A percentile compares a stretch with the other conserved stretches of the same genome.
Conservation (phyloP, 2,888 invertebrate genomes). For the Heliconius cydno region DNA sequence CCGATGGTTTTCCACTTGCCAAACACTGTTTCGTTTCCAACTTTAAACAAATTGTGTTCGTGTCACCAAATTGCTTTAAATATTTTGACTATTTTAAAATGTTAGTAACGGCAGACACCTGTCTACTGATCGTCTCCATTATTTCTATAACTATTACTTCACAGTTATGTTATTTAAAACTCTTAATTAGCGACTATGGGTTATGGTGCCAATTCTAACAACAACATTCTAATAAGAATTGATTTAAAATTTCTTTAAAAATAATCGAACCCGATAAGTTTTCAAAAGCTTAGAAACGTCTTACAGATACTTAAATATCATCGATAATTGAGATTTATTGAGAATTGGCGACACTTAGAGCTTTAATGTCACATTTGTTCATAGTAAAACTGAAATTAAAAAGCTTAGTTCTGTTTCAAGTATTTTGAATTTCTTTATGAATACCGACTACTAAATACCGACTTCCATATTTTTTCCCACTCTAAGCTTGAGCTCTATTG, state of each 20-base stretch:
- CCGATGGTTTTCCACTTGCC: constrained; percentile 13
- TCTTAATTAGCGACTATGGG: background rate
- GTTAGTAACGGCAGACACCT: background rate
- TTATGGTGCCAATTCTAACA: background rate
- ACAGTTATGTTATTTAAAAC: background rate
- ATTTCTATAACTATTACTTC: background rate
- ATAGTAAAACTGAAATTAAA: background rate
- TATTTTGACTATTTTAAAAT: constrained; percentile 1
- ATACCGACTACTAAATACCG: too few relatives aligned
- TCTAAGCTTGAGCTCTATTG: too few relatives aligned
- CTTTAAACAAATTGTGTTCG: constrained; percentile 22
- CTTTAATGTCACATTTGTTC: background rate
- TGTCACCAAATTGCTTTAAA: constrained; percentile 17
- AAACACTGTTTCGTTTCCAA: constrained; percentile 15
- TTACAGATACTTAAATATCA: background rate
- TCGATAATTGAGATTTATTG: background rate
- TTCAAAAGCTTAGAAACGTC: background rate
- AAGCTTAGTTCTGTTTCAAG: too few relatives aligned
- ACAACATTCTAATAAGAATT: background rate
- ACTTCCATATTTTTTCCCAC: too few relatives aligned
- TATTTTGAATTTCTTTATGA: too few relatives aligned
- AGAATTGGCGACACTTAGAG: too few relatives aligned
- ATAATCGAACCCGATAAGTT: background rate
- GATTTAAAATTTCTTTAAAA: background rate
- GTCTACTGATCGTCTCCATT: background rate